Percentiles rank a stretch among this genome's conserved stretches.
Conservation (phyloP, 2,888 invertebrate genomes). For the Pristionchus arcanus region DNA sequence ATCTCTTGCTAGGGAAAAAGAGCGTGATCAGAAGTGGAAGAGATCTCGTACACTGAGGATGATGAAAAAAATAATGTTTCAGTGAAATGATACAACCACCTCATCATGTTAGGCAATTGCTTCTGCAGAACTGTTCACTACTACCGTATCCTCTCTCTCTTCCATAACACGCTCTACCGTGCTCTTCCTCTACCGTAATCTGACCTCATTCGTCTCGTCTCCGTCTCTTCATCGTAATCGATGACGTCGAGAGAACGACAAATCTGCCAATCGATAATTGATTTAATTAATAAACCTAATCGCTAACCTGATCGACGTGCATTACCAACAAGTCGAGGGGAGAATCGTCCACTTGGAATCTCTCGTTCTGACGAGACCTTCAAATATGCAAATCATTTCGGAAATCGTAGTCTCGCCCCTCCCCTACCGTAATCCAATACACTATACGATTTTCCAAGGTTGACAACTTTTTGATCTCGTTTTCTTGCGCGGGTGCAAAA, state of each 20-base stretch:
- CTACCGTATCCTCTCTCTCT: no score
- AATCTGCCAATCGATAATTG: conserved; percentile 20
- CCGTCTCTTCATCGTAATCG: conserved; percentile 44
- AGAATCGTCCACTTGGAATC: conserved; percentile 67
- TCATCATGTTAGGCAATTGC: no score
- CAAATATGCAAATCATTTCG: background rate
- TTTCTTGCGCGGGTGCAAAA: conserved; percentile 6
- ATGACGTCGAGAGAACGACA: conserved; percentile 44
- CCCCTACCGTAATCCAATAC: background rate
- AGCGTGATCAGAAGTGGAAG: background rate
- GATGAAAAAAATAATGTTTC: background rate
- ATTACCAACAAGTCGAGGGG: conserved; percentile 67
- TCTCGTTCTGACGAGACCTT: conserved; percentile 57
- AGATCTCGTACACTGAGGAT: background rate
- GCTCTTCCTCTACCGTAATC: background rate
- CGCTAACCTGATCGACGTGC: conserved; percentile 68
- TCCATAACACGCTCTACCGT: no score
- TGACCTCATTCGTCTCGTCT: conserved; percentile 16
- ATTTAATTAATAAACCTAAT: background rate
- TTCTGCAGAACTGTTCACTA: no score
- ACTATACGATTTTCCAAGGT: background rate
- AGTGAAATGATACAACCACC: background rate
- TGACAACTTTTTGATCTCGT: conserved; percentile 19
- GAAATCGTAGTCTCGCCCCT: background rate
- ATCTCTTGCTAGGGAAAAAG: background rate